Percentiles rank a stretch among this genome's conserved stretches.
Conservation (phyloP, 1,140 invertebrate genomes). For the Helicoverpa armigera region DNA sequence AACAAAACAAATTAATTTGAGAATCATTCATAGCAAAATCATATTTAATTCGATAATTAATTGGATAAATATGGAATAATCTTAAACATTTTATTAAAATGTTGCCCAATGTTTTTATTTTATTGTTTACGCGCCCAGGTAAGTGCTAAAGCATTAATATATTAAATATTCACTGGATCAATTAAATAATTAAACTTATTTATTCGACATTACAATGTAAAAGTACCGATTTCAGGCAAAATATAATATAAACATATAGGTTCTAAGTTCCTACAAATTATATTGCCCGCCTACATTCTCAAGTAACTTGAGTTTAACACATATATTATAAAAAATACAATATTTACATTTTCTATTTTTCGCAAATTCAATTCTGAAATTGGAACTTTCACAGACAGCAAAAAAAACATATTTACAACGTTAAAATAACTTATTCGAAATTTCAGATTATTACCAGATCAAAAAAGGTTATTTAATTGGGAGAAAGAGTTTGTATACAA, state of each 20-base stretch:
- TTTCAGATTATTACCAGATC: conserved; percentile 29
- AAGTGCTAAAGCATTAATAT: conserved; percentile 54
- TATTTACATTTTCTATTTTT: conserved; percentile 62
- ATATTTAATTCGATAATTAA: neutral
- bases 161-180: conserved; percentile 54
- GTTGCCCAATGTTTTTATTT: conserved; percentile 9
- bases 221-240: conserved; percentile 55
- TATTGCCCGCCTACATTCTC: conserved; percentile 53
- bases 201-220: conserved; percentile 47
- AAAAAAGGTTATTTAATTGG: neutral
- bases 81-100: neutral
- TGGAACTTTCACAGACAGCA: conserved; percentile 50
- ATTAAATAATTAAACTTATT: conserved; percentile 52
- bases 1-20: neutral
- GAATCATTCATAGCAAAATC: neutral
- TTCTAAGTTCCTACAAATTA: conserved; percentile 39
- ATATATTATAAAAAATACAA: conserved; percentile 62
- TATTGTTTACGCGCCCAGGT: conserved; percentile 16
- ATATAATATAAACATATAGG: conserved; percentile 44
- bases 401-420: conserved; percentile 59
- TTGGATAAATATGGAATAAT: neutral
- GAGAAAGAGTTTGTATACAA: conserved; percentile 39
- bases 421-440: conserved; percentile 39
- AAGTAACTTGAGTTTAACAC: conserved; percentile 61
- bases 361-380: conserved; percentile 46